phyloP scores from a whole-genome alignment of 2,113 vertebrate species.

The Cynopterus brachyotis region DNA sequence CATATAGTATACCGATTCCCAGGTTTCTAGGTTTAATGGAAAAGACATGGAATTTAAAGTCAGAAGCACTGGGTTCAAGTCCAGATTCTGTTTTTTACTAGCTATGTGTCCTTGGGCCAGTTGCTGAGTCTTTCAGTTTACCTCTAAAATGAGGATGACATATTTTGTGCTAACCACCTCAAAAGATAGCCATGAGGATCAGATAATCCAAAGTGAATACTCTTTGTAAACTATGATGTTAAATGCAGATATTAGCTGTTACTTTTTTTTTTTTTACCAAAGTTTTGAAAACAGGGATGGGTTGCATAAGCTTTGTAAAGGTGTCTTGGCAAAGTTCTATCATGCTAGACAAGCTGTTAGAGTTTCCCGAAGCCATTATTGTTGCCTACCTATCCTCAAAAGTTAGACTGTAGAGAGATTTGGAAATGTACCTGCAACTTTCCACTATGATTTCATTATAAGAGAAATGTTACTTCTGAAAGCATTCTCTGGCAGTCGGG shows the following conservation, averaged over 20 bases:
- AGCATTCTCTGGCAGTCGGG: neutral
- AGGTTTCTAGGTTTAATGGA: neutral
- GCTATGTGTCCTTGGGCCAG: no score
- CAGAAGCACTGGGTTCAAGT: neutral
- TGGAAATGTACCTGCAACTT: neutral
- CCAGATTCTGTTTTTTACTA: neutral
- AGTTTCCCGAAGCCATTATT: neutral
- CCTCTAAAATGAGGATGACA: neutral
- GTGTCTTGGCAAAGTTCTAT: neutral
- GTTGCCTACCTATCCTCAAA: neutral
- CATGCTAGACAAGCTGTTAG: neutral
- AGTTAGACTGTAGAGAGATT: neutral
- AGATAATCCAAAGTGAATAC: neutral
- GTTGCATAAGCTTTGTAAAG: neutral
- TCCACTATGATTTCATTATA: neutral
- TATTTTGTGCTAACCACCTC: neutral
- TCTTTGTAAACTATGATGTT: neutral
- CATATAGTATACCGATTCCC: accelerated
- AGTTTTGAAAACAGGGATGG: neutral
- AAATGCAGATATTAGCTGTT: neutral
- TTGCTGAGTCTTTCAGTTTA: neutral
- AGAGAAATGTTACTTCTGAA: neutral
- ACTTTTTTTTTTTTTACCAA: neutral
- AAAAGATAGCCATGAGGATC: neutral
- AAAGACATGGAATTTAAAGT: neutral